These are phyloP conservation scores for Blennius ocellaris DNA, from an alignment of 2,113 vertebrate species.

Conservation along the genomic window DNA sequence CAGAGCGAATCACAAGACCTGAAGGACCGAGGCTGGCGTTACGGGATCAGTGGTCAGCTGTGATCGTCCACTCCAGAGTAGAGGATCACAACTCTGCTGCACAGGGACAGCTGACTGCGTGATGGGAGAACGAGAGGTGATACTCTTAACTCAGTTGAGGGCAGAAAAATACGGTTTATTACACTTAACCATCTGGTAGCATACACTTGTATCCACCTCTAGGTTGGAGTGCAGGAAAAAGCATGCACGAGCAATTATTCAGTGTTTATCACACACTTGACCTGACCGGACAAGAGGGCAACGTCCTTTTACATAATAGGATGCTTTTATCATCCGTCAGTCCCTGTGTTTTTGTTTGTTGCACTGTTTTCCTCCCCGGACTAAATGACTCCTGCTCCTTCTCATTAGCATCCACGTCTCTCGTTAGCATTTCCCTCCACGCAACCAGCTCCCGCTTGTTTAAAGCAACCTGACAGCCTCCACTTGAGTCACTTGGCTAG, in stretches of 20 bases:
- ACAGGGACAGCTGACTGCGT: constrained; percentile 9
- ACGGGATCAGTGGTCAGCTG: constrained; percentile 47
- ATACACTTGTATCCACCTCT: constrained; percentile 16
- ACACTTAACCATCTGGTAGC: constrained; percentile 31
- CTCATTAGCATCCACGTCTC: constrained; percentile 39
- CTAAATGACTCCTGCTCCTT: constrained; percentile 43
- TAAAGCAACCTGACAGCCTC: constrained; percentile 44
- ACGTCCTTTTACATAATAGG: constrained; percentile 49
- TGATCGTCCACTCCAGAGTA: constrained; percentile 25
- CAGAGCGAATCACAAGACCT: constrained; percentile 38
- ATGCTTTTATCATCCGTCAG: constrained; percentile 30
- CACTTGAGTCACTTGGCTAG: constrained; percentile 51
- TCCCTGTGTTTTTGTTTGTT: neutral
- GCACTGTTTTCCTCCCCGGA: constrained; percentile 5
- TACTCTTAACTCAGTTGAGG: neutral
- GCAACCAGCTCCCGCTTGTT: constrained; percentile 24
- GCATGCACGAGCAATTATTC: constrained; percentile 19
- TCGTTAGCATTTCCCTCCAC: constrained; percentile 22
- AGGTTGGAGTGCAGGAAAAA: constrained; percentile 16
- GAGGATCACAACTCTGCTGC: constrained; percentile 22
- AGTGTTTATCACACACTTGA: constrained; percentile 30
- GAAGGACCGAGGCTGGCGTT: constrained; percentile 22
- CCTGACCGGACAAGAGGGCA: constrained; percentile 9
- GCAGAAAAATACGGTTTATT: constrained; percentile 2
- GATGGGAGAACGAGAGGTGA: constrained; percentile 4